These are phyloP conservation scores for Glyptemys insculpta DNA, from an alignment of 2,797 vertebrate genomes.

Conservation along the genomic window DNA sequence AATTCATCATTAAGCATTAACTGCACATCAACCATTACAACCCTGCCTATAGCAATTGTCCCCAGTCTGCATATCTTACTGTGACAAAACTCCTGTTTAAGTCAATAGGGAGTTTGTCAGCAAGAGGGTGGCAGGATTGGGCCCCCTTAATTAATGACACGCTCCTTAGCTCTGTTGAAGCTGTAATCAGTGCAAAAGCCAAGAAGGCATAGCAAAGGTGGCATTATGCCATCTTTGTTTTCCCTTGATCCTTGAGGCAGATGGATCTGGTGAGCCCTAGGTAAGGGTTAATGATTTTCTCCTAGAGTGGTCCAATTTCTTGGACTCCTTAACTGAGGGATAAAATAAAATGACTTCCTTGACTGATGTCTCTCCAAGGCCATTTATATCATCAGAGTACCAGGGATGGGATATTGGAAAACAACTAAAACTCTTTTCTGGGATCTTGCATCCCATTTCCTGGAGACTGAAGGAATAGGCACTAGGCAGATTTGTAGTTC, in stretches of 20 bases:
- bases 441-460: not conserved
- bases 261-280: not conserved
- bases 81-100: not conserved
- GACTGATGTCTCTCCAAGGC: not conserved
- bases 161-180: not conserved
- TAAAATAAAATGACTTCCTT: not conserved
- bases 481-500: not conserved
- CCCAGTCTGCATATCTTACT: not conserved
- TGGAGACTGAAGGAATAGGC: not conserved
- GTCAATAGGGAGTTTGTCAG: not conserved
- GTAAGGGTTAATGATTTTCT: not conserved
- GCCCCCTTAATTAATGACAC: not conserved
- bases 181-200: not conserved
- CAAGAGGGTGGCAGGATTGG: not conserved
- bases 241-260: not conserved
- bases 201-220: not conserved
- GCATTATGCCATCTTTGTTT: not conserved
- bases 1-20: no score
- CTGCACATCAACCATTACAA: not conserved
- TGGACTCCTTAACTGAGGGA: not conserved
- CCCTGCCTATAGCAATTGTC: not conserved
- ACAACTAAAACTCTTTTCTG: not conserved
- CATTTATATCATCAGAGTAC: not conserved
- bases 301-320: not conserved
- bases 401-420: not conserved